phyloP scores from a whole-genome alignment of 2,888 invertebrate species.

The Conops quadrifasciatus region DNA sequence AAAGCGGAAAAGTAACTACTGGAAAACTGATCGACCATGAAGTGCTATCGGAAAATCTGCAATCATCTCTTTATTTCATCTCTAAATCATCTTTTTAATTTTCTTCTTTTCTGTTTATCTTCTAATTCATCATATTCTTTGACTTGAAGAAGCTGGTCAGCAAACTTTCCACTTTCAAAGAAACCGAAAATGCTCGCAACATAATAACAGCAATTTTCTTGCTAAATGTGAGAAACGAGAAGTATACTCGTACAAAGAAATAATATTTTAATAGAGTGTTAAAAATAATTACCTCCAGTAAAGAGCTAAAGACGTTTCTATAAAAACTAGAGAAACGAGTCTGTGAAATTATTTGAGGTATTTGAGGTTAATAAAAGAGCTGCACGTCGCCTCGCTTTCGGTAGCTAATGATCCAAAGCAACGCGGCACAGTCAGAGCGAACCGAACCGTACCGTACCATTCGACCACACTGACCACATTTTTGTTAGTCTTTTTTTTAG shows the following conservation, averaged over 20 bases:
- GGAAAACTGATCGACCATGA: neutral
- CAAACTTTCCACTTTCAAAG: no score
- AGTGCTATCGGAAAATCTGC: neutral
- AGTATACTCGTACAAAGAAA: neutral
- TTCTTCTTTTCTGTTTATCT: neutral
- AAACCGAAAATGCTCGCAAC: no score
- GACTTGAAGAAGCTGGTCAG: no score
- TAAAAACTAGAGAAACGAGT: neutral
- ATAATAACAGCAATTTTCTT: no score
- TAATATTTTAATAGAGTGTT: conserved; percentile 17
- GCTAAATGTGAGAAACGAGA: neutral
- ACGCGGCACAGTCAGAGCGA: neutral
- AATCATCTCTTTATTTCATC: neutral
- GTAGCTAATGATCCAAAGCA: conserved; percentile 7
- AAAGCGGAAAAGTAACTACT: no score
- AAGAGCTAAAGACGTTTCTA: conserved; percentile 1
- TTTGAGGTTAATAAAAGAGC: neutral
- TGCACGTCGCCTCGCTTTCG: neutral
- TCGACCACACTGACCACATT: neutral
- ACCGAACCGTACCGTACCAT: neutral
- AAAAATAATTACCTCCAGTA: conserved; percentile 13
- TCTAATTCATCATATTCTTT: neutral
- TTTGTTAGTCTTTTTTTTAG: neutral
- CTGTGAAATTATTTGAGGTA: neutral
- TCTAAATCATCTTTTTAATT: neutral